Base-by-base conservation (phyloP, 2,888 invertebrate species). In the Ormyrus thymus region DNA sequence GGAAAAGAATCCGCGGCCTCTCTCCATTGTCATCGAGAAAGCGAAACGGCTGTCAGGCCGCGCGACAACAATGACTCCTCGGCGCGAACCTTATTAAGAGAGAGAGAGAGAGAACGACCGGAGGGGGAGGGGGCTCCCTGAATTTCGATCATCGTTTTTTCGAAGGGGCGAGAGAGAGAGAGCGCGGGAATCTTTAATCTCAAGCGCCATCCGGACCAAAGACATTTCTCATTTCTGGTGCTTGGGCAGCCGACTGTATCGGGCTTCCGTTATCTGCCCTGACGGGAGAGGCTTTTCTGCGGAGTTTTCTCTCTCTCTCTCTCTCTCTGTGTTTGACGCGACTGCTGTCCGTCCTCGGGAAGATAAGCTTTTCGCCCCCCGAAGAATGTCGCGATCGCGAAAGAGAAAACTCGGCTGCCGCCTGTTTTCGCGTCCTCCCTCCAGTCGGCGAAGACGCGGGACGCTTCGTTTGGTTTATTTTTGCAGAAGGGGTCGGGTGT, bases 211-310 rank as follows among this genome's bases (percentile, higher is more conserved):
- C 80, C 80, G 80, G 69, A 48, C 15, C 83, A 88, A 87, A 88
- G 88, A 89, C 88, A 89, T 89, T 89, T 89, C 89, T 90, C 88
- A 89, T 90, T 89, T 90, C 89, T 89, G 87, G 87, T 59, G 85
- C 83, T 84, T 86, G 83, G 86, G 48, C 58, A 29, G 50, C 69
- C 59, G 64, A 51, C 62, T 80, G 69, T 88, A 88, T 89, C 88
- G 81, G 82, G 83, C 85, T 88, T 88, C 88, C 87, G 88, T 89
- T 89, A 89, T 89, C 89, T 88, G 29, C 29, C 55, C 48, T 78
- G 82, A 77, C 82, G 81, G 85, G 84, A 86, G 58, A 58, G 86
- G 87, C 87, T 88, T 89, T 89, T 89, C 88, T 89, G 87, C 87
- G 45, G 9, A 29, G n/a, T 8, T 62, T n/a, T 53, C 53, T 29